A percentile compares a stretch with the other conserved stretches of the same genome.
Evolutionary conservation across 2,888 invertebrate genomes (phyloP).

Genomic region (Terebella lapidaria): DNA sequence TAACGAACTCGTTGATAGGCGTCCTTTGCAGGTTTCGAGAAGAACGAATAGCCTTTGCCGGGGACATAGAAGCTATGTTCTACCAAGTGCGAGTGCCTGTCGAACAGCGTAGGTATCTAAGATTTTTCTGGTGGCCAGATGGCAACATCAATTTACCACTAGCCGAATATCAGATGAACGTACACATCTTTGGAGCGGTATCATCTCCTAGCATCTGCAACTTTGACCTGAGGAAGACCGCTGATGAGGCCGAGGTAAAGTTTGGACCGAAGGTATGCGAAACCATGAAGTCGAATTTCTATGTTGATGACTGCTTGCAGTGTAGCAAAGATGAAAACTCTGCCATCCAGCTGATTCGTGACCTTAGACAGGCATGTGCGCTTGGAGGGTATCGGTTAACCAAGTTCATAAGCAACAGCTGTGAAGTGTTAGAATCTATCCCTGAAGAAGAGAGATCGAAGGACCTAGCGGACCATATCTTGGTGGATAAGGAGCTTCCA

Average conservation of each 20-base stretch:
- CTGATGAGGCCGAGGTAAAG: neutral
- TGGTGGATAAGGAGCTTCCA: no score
- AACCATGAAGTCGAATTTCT: no score
- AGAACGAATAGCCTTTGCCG: neutral
- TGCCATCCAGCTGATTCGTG: neutral
- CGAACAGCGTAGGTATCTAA: neutral
- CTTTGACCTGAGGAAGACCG: neutral
- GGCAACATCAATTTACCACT: no score
- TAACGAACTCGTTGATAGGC: neutral
- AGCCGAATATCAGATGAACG: no score
- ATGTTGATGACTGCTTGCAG: neutral
- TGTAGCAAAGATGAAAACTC: neutral
- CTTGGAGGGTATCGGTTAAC: neutral
- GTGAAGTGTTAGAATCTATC: no score
- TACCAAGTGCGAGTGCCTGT: neutral
- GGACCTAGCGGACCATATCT: no score
- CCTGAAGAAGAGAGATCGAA: no score
- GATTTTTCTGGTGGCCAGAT: neutral
- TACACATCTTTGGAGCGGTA: no score
- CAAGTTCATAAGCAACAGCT: neutral
- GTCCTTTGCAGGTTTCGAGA: neutral
- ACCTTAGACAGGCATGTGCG: neutral
- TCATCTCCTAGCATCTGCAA: neutral
- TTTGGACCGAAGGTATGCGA: no score
- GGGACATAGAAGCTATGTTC: neutral